These are phyloP conservation scores for Taphrorychus bicolor DNA, from an alignment of 2,888 invertebrate genomes.

Conservation along the genomic window DNA sequence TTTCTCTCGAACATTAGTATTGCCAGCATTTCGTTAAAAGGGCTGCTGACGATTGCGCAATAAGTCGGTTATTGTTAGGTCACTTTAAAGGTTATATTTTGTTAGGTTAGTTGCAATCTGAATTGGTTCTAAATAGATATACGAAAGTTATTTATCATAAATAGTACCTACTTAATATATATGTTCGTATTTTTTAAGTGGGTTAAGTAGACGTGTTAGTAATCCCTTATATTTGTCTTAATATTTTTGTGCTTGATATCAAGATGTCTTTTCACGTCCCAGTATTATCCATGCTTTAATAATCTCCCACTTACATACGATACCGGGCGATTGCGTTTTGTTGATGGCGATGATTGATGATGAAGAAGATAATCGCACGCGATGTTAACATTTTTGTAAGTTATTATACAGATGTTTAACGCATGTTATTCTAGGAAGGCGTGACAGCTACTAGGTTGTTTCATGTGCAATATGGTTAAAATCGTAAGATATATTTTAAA, in stretches of 20 bases:
- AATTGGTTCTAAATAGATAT: not conserved
- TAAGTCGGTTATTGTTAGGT: not conserved
- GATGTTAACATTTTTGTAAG: conserved; percentile 58
- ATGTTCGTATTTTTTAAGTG: not conserved
- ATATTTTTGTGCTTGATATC: not conserved
- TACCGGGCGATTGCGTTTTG: not conserved
- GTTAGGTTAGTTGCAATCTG: not conserved
- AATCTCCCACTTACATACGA: not conserved
- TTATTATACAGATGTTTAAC: conserved; percentile 56
- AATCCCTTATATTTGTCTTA: conserved; percentile 1
- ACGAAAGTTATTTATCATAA: conserved; percentile 35
- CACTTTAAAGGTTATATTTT: not conserved
- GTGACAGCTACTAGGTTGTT: conserved; percentile 39
- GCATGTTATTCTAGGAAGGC: conserved; percentile 49
- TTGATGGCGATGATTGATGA: not conserved
- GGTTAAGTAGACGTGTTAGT: not conserved
- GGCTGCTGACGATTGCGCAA: not conserved
- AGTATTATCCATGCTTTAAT: not conserved
- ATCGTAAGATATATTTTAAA: not conserved
- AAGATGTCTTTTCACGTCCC: conserved; percentile 1
- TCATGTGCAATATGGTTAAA: conserved; percentile 35
- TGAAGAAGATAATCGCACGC: conserved; percentile 46
- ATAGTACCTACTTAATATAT: not conserved
- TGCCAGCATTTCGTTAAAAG: not conserved
- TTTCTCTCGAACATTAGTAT: not conserved